These are phyloP conservation scores for Plemyria rubiginata DNA, from an alignment of 2,888 invertebrate species.

Conservation along the genomic window DNA sequence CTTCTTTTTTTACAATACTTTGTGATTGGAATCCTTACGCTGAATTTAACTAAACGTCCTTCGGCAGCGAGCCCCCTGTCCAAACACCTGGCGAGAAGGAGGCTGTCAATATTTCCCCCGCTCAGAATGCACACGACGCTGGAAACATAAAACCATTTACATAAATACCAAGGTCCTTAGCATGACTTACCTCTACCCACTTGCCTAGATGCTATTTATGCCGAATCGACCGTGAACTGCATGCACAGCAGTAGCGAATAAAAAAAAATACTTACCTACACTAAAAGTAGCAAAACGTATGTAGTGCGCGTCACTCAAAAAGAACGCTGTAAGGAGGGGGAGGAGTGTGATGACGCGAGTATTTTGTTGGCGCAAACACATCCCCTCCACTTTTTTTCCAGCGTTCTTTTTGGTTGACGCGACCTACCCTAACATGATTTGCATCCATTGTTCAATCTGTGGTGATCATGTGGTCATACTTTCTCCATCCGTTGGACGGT, in stretches of 20 bases:
- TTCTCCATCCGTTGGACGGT: too few species aligned
- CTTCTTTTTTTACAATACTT: too few species aligned
- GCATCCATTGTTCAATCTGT: too few species aligned
- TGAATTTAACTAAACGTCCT: slow-evolving; percentile 87
- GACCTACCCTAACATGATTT: neutral
- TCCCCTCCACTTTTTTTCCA: too few species aligned
- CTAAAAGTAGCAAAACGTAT: too few species aligned
- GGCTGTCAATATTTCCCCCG: slow-evolving; percentile 95
- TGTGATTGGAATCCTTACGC: slow-evolving; percentile 62
- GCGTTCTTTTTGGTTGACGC: too few species aligned
- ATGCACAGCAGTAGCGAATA: neutral
- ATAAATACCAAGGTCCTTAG: slow-evolving; percentile 1
- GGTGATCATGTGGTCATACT: too few species aligned
- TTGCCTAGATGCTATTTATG: neutral
- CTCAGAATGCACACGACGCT: slow-evolving; percentile 93
- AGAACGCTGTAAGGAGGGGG: too few species aligned
- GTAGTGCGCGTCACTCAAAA: too few species aligned
- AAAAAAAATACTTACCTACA: too few species aligned
- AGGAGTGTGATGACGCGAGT: too few species aligned
- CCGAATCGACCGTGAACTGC: slow-evolving; percentile 10
- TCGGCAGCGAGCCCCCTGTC: slow-evolving; percentile 95
- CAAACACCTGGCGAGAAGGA: slow-evolving; percentile 91
- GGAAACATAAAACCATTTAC: slow-evolving; percentile 40
- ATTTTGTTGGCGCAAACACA: too few species aligned
- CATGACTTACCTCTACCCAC: neutral